Percentiles rank a stretch among this genome's conserved stretches.
phyloP scores from a whole-genome alignment of 2,888 invertebrate genomes.

The Myathropa florea region DNA sequence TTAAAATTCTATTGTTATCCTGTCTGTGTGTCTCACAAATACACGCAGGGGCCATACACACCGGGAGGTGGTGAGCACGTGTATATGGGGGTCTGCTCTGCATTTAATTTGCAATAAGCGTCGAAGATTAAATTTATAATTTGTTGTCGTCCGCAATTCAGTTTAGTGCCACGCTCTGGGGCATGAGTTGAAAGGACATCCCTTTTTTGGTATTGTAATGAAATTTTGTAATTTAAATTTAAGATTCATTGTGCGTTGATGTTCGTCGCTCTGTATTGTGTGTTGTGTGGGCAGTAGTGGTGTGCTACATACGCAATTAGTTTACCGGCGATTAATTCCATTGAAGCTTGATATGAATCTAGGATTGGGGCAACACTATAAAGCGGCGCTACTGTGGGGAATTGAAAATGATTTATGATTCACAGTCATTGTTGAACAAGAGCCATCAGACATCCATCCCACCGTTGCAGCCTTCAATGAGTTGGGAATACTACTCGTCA shows the following conservation, averaged over 20 bases:
- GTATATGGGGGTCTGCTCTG: neutral
- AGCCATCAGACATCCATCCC: too few relatives aligned
- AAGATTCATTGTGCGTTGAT: neutral
- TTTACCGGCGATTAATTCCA: neutral
- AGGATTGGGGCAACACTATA: neutral
- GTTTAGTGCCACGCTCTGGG: neutral
- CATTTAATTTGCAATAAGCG: constrained; percentile 46
- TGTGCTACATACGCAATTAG: neutral
- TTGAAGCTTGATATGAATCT: neutral
- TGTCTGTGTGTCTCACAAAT: neutral
- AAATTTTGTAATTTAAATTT: constrained; percentile 8
- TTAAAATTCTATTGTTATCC: constrained; percentile 38
- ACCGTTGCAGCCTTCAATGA: too few relatives aligned
- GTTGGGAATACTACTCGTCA: too few relatives aligned
- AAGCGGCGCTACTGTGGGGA: too few relatives aligned
- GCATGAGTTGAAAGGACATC: neutral
- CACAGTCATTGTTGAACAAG: too few relatives aligned
- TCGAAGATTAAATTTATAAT: constrained; percentile 45
- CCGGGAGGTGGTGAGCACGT: neutral
- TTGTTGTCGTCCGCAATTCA: constrained; percentile 24
- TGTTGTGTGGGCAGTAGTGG: neutral
- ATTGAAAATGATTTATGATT: neutral
- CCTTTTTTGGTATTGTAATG: neutral
- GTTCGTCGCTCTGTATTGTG: neutral
- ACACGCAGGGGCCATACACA: neutral